phyloP scores from a whole-genome alignment of 2,797 vertebrate genomes.

The Buphagus erythrorhynchus region DNA sequence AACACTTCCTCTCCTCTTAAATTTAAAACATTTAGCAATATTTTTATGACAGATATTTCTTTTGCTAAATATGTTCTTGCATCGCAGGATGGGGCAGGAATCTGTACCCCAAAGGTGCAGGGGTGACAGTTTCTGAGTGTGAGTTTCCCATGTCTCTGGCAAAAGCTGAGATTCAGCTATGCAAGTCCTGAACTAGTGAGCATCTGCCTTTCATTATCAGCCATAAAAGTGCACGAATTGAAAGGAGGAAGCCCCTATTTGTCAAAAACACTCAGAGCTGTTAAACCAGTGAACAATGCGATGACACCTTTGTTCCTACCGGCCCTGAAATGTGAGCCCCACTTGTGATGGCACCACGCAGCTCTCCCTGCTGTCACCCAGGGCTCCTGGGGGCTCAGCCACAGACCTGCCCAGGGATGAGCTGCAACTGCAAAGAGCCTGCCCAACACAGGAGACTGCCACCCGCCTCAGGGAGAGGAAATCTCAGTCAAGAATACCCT shows the following conservation, averaged over 20 bases:
- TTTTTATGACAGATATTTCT: background rate
- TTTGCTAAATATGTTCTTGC: background rate
- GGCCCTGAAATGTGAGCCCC: background rate
- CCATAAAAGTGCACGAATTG: conserved; percentile 44
- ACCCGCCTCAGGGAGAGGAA: background rate
- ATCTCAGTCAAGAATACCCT: background rate
- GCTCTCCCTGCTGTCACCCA: background rate
- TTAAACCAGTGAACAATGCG: conserved; percentile 40
- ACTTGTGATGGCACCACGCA: background rate
- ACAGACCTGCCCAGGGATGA: background rate
- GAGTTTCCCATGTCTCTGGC: background rate
- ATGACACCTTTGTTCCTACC: conserved; percentile 44
- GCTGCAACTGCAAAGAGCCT: background rate
- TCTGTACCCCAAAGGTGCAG: background rate
- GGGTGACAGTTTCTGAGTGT: background rate
- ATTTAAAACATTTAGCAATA: background rate
- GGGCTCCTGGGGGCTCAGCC: background rate
- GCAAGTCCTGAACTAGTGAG: background rate
- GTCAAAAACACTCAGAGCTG: conserved; percentile 33
- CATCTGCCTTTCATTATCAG: conserved; percentile 1
- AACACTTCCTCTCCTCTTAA: background rate
- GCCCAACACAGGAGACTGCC: background rate
- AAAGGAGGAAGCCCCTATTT: conserved; percentile 56
- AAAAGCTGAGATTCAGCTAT: background rate
- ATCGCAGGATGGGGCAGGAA: background rate